Base-by-base conservation (phyloP, 2,113 vertebrate genomes). In the Onychostoma macrolepis region DNA sequence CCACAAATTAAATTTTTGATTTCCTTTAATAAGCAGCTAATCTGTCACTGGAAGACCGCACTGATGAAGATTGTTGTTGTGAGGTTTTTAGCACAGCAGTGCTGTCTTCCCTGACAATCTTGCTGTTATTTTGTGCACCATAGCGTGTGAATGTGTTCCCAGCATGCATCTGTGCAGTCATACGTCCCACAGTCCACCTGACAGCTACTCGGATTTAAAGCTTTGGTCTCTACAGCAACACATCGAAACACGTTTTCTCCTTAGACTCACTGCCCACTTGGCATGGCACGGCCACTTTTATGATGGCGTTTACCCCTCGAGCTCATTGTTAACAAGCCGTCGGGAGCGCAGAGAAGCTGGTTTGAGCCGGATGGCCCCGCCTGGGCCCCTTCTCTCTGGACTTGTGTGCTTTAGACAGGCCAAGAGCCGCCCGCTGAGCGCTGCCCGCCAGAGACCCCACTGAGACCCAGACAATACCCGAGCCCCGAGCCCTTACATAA, bases 401-500 rank as follows among this genome's bases (percentile, higher is more conserved):
- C 82, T 67, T 41, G 85, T 71, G 21, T 72, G 88, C 89, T 90
- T 93, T 91, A 92, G 92, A 92, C 92, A 87, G 91, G 78, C 89
- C 78, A 6, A 85, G 87, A 87, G 86, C 88, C 90, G 6, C 91
- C 21, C 50, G 86, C 90, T 91, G 91, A 48, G 13, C 86, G 90
- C 89, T 90, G 93, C 90, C 92, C 91, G 92, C 93, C 89, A 75
- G 61, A 43, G 90, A 81, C 82, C 87, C 89, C 85, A 89, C 93
- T 92, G 90, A 90, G 89, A 93, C 79, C 88, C 86, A 89, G 90
- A 91, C 91, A 83, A 85, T 84, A 86, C 71, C 91, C 93, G 88
- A 83, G 72, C 6, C 56, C 36, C 92, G 90, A 92, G 91, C 93
- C 89, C 83, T 94, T 95, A 92, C 89, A 91, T 94, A 94, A 80